Evolutionary conservation across 2,888 invertebrate species (phyloP).

Genomic region (Melanargia galathea): DNA sequence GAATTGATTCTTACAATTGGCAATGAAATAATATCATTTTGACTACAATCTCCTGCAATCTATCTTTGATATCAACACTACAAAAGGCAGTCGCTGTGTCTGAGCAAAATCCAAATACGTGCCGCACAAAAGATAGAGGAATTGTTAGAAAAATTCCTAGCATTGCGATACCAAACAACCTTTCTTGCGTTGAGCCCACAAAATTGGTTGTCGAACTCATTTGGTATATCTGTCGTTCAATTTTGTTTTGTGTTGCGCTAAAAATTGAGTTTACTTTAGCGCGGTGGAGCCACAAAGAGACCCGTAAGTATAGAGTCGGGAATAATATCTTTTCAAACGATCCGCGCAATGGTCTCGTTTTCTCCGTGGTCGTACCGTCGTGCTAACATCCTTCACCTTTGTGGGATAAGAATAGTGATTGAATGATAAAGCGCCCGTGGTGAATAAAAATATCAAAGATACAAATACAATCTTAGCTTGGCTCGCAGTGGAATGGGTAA

Average conservation of each 20-base stretch:
- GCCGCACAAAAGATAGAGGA: conserved; percentile 6
- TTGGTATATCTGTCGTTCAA: conserved; percentile 1
- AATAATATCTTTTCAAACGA: conserved; percentile 19
- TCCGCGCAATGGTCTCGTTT: conserved; percentile 14
- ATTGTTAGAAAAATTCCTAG: conserved; percentile 19
- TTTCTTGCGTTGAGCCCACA: conserved; percentile 11
- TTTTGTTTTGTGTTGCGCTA: conserved; percentile 1
- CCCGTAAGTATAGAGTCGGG: conserved; percentile 6
- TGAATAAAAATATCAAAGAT: conserved; percentile 10
- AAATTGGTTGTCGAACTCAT: conserved; percentile 14
- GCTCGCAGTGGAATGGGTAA: not conserved
- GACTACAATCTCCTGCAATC: not conserved
- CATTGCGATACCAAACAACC: conserved; percentile 12
- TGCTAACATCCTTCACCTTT: conserved; percentile 12
- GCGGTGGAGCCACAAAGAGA: not conserved
- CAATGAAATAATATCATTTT: not conserved
- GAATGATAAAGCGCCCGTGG: conserved; percentile 6
- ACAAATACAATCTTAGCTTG: conserved; percentile 10
- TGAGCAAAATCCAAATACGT: conserved; percentile 11
- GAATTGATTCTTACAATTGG: not conserved
- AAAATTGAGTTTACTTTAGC: conserved; percentile 6
- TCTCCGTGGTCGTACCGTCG: conserved; percentile 4
- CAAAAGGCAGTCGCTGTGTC: conserved; percentile 10
- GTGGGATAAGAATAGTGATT: conserved; percentile 17
- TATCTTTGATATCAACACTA: conserved; percentile 9